Conservation (phyloP, 2,113 vertebrate species). For the Upupa epops region DNA sequence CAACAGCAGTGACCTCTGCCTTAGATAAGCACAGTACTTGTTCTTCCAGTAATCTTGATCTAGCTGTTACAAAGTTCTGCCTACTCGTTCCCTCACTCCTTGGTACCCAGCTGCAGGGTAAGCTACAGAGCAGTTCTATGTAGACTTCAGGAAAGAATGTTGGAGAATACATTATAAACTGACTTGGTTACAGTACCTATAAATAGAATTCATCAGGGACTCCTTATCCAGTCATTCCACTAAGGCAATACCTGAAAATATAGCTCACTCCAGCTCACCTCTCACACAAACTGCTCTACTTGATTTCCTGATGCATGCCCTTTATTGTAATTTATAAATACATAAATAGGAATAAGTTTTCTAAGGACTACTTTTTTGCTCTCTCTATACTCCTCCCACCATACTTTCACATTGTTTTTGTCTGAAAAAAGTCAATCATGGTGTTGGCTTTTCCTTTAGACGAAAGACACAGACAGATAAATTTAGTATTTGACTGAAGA, state of each 20-base stretch:
- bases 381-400: neutral
- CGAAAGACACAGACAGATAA: neutral
- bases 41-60: neutral
- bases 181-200: neutral
- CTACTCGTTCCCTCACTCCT: neutral
- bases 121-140: neutral
- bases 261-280: neutral
- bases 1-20: neutral
- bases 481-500: neutral
- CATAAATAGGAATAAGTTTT: neutral
- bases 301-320: neutral
- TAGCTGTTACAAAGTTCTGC: neutral
- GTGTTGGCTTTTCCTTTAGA: neutral
- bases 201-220: neutral
- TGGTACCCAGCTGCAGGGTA: neutral
- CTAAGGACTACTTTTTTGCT: neutral
- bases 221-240: neutral
- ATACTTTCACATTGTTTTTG: no score
- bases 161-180: neutral
- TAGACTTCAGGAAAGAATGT: neutral
- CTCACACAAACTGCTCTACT: neutral
- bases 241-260: neutral
- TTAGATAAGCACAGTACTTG: neutral
- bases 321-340: neutral
- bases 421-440: neutral